Evolutionary conservation across 2,888 invertebrate species (phyloP).

Genomic region (Argynnis bischoffii): DNA sequence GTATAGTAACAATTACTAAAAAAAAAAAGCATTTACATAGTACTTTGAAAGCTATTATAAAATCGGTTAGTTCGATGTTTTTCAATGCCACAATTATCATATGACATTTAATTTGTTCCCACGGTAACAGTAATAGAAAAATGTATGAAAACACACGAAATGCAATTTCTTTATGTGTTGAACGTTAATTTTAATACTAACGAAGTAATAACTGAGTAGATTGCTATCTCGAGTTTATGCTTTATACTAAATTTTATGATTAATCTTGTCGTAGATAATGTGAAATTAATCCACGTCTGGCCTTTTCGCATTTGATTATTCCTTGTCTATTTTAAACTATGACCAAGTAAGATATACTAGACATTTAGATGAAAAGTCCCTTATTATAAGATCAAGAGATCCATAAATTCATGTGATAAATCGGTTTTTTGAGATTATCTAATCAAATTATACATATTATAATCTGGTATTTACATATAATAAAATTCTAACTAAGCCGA

Average conservation of each 20-base stretch:
- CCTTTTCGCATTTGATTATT: constrained; percentile 13
- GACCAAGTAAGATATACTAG: constrained; percentile 11
- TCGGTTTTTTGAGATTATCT: too few species aligned
- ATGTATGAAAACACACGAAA: constrained; percentile 2
- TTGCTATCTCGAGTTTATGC: constrained; percentile 4
- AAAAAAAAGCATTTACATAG: too few species aligned
- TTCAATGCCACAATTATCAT: too few species aligned
- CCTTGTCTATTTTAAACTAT: constrained; percentile 1
- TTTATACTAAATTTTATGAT: constrained; percentile 13
- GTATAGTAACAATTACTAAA: too few species aligned
- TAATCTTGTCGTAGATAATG: constrained; percentile 14
- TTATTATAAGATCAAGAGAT: neutral
- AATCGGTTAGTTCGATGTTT: too few species aligned
- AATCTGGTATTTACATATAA: too few species aligned
- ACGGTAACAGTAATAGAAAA: neutral
- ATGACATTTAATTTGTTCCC: constrained; percentile 4
- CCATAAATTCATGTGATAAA: neutral
- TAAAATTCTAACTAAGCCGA: too few species aligned
- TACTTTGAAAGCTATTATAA: too few species aligned
- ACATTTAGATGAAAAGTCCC: neutral
- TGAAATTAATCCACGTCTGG: constrained; percentile 8
- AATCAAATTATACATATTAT: too few species aligned
- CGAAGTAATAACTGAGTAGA: neutral
- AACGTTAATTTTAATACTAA: constrained; percentile 8
- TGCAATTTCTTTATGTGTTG: neutral